These are phyloP conservation scores for Brachionus sp. DNA, from an alignment of 1,140 invertebrate genomes.

Conservation along the genomic window DNA sequence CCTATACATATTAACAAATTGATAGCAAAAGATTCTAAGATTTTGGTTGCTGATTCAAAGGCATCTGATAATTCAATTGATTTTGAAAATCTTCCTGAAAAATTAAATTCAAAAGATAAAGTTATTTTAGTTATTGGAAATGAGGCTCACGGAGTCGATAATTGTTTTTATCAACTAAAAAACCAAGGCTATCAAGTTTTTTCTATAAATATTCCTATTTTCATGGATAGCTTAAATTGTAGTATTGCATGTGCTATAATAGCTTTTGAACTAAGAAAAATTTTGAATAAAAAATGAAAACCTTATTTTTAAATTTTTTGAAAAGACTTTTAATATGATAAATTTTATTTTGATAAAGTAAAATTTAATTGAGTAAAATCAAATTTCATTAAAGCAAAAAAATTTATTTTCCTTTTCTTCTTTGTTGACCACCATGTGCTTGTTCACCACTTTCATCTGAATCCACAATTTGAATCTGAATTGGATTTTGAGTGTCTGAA, in stretches of 20 bases:
- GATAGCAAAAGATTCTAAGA: conserved; percentile 61
- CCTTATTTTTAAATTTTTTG: background rate
- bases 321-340: no score
- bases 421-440: background rate
- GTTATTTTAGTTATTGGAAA: conserved; percentile 69
- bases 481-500: background rate
- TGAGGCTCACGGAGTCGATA: conserved; percentile 75
- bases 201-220: conserved; percentile 68
- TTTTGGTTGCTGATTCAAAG: conserved; percentile 66
- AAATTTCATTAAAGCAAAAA: no score
- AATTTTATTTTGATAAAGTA: no score
- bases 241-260: conserved; percentile 65
- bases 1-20: conserved; percentile 67
- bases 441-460: background rate
- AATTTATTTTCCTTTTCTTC: background rate
- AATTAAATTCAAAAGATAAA: conserved; percentile 35
- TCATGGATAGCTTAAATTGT: conserved; percentile 79
- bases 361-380: no score
- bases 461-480: background rate
- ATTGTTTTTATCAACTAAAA: conserved; percentile 62
- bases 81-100: background rate
- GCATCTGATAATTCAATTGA: background rate
- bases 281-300: conserved; percentile 21
- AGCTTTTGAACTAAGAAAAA: background rate
- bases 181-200: conserved; percentile 61